Evolutionary conservation across 2,888 invertebrate species (phyloP).

Genomic region (Venustoraphidia nigricollis): DNA sequence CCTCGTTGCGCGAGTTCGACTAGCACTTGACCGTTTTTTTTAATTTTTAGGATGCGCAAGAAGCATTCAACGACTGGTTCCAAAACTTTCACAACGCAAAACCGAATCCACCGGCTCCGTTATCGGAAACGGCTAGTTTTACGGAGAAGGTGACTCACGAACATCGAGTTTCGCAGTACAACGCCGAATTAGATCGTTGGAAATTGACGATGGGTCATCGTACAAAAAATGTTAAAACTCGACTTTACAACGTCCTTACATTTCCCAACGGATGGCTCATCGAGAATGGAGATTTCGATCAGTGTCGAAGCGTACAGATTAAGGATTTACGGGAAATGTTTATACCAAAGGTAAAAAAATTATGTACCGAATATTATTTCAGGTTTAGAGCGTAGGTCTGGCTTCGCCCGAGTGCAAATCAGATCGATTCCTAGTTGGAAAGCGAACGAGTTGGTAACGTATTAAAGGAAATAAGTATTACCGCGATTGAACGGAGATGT

Average conservation of each 20-base stretch:
- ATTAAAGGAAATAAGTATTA: too few species aligned
- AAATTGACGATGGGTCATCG: constrained; percentile 51
- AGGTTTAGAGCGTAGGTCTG: too few species aligned
- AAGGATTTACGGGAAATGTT: constrained; percentile 61
- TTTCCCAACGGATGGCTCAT: constrained; percentile 86
- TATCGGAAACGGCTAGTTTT: constrained; percentile 49
- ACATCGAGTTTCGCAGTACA: constrained; percentile 64
- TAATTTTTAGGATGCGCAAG: constrained; percentile 46
- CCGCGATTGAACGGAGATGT: too few species aligned
- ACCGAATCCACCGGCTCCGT: constrained; percentile 50
- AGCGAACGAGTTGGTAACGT: too few species aligned
- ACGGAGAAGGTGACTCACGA: constrained; percentile 81
- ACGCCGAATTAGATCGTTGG: constrained; percentile 66
- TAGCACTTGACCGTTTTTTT: too few species aligned
- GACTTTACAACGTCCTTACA: constrained; percentile 71
- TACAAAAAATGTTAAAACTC: constrained; percentile 57
- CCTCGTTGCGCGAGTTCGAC: too few species aligned
- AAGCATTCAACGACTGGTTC: constrained; percentile 83
- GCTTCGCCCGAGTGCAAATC: too few species aligned
- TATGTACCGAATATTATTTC: too few species aligned
- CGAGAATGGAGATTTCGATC: constrained; percentile 40
- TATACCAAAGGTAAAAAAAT: constrained; percentile 49
- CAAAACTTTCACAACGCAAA: constrained; percentile 64
- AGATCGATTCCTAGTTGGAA: too few species aligned
- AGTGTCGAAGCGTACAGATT: constrained; percentile 41